Evolutionary conservation across 1,140 invertebrate species (phyloP), one percentile per base, ranked within the genome.

Genomic region (Saccostrea echinata): DNA sequence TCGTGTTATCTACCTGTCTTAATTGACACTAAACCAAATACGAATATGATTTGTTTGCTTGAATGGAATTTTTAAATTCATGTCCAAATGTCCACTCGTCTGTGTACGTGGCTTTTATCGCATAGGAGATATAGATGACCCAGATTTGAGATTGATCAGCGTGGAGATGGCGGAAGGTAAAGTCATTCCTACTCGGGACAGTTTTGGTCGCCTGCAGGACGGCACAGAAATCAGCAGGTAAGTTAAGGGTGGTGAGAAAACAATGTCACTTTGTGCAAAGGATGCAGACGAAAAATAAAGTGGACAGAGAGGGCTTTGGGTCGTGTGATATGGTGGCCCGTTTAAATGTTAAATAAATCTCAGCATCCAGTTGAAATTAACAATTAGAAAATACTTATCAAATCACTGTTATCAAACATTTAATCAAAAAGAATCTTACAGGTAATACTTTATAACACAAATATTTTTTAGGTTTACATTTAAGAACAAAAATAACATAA

Each of bases 381-480:
- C 43, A 43, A 43, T 43, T 0, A 43, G 43, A 43, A 43, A 43
- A 43, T 43, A 43, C 1, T n/a, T n/a, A n/a, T n/a, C n/a, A n/a
- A n/a, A n/a, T n/a, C n/a, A n/a, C n/a, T n/a, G n/a, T n/a, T n/a
- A n/a, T n/a, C n/a, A n/a, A n/a, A n/a, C n/a, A 43, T 43, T 43
- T 4, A 43, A 43, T 43, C 43, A 43, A 43, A 43, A 43, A 43
- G 43, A 43, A 43, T 8, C 43, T 43, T 43, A 43, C 43, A 43
- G 6, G 43, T 2, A 43, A 43, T 6, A 6, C 43, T 43, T 43
- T 9, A 43, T 43, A 43, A 43, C 43, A 43, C 43, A 43, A n/a
- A n/a, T 51, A 9, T 51, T 4, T 90, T 91, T 43, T 81, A 95
- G 94, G 68, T 94, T 91, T 90, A 94, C 91, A 9, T 86, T 95